Evolutionary conservation across 2,797 vertebrate species (phyloP), one percentile per base, ranked within the genome.

Genomic region (Sebastes itinus): DNA sequence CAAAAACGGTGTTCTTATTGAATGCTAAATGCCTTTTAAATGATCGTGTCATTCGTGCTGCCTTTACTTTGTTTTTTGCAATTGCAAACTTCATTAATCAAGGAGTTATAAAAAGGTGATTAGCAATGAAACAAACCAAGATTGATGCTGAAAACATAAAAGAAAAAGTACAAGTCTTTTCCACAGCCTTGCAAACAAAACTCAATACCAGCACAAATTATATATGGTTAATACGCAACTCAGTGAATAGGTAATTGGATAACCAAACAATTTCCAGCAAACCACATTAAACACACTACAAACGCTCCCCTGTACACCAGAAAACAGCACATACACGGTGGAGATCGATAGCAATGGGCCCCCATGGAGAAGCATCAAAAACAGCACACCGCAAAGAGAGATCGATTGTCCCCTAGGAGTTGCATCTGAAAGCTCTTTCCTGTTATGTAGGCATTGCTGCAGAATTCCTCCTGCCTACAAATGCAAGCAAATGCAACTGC

Each of bases 371-470:
- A 87, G 73, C 60, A 67, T 83, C 83, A 80, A 88, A 91, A 90
- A 88, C 82, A 87, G 78, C 77, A 80, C 77, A 80, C 75, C 7
- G 81, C 87, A 86, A 84, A 91, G 76, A 90, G 72, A 83, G 86
- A 94, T 95, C 88, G 75, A 95, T 94, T 75, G 81, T 86, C 87
- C 84, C 85, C 75, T 2, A 85, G 86, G 89, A 89, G 78, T 77
- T 72, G 75, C 83, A 85, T 90, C 76, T 89, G 88, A 92, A 88
- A 90, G 87, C 88, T 88, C 82, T 87, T 92, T 89, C 70, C 86
- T 91, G 85, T 90, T 89, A 78, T 82, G 82, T 52, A 84, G 82
- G 81, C 87, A 83, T 85, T 89, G 81, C 77, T 75, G 69, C 82
- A 86, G 66, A 87, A 83, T 84, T 81, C 81, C 63, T 86, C 79